Percentiles rank a stretch among this genome's conserved stretches.
phyloP scores from a whole-genome alignment of 1,140 invertebrate genomes.

The Brachionus koreanus region DNA sequence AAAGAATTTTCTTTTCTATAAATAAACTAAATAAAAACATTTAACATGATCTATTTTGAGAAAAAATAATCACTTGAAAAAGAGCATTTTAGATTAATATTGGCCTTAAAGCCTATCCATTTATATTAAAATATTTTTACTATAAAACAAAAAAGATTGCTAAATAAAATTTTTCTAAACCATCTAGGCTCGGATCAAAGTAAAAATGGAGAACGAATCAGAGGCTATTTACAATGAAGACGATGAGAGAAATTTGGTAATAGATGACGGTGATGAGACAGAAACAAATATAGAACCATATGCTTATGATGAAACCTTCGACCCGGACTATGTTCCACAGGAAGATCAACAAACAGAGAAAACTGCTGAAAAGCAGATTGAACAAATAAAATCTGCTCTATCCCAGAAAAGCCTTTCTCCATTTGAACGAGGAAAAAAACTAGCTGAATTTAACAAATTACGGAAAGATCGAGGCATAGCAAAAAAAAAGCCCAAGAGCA shows the following conservation, averaged over 20 bases:
- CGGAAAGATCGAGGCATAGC: not conserved
- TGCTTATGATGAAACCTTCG: not conserved
- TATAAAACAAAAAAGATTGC: not conserved
- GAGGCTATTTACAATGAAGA: slow-evolving; percentile 7
- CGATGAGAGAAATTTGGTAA: not conserved
- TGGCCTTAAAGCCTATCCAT: not conserved
- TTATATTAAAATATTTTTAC: not conserved
- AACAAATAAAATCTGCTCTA: not conserved
- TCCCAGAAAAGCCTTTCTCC: not conserved
- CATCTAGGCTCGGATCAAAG: not conserved
- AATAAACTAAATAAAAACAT: not conserved
- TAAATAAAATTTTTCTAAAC: not conserved
- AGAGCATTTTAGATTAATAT: not conserved
- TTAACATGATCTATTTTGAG: not conserved
- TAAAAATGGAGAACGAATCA: not conserved
- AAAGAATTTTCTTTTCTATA: not conserved
- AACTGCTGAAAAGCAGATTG: not conserved
- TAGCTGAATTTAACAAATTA: slow-evolving; percentile 10
- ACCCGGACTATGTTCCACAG: not conserved
- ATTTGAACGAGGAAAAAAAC: slow-evolving; percentile 19
- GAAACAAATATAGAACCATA: not conserved
- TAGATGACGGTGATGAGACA: not conserved
- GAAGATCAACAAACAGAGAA: not conserved
- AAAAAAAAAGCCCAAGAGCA: not conserved
- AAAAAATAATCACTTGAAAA: not conserved